Base-by-base conservation (phyloP, 2,888 invertebrate species). In the Caradrina clavipalpis region DNA sequence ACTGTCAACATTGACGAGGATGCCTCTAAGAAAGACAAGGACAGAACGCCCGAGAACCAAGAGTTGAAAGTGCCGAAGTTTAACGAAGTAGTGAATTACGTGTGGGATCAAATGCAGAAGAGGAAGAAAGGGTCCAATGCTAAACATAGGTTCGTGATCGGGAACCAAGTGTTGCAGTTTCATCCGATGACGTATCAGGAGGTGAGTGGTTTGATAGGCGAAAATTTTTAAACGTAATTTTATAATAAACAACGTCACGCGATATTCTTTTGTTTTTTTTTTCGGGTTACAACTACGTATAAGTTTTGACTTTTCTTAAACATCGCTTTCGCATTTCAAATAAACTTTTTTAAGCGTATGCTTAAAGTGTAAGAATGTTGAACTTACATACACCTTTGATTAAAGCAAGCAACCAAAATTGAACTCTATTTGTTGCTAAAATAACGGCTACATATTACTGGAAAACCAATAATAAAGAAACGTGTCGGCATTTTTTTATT, bases 111-210 rank as follows among this genome's bases (percentile, higher is more conserved):
- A 89, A 96, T 97, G 75, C 96, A 97, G 81, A 96, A 96, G 76
- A 95, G 97, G 42, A 95, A 97, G 84, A 96, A 96, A 59, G 95
- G 96, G 0, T 93, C 94, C 15, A 97, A 96, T 84, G 89, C 96
- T 22, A 96, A 96, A 66, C 97, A 97, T 76, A 95, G 96, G 86
- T 96, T 97, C 71, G 96, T 97, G 51, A 92, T 97, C 62, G 97
- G 97, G 7, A 97, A 97, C 86, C 97, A 97, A 66, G 96, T 96
- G 74, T 90, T 98, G 76, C 97, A 98, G 62, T 98, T 97, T 88
- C 97, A 97, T 86, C 96, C 97, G 10, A 92, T 96, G 51, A 97
- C 97, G 19, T 98, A 97, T 92, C 97, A 97, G 78, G 98, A 98
- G 96, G 98, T 98, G 90, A 90, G 86, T 84, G 21, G 7, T 54